Percentiles rank a stretch among this genome's conserved stretches.
Evolutionary conservation across 2,888 invertebrate species (phyloP).

Genomic region (Andrena bucephala): DNA sequence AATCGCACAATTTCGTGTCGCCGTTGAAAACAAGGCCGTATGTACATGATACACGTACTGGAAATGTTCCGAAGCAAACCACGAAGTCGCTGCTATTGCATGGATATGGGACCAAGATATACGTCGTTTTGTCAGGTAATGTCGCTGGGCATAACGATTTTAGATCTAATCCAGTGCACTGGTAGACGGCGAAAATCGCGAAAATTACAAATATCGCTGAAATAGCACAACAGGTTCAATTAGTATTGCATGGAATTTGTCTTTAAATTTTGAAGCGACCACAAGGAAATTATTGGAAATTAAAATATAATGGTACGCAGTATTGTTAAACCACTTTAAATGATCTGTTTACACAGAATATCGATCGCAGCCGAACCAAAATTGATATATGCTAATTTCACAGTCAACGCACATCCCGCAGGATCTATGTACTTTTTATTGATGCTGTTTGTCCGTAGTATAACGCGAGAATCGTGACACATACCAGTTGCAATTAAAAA

Average conservation of each 20-base stretch:
- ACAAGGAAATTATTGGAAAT: background rate
- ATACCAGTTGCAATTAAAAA: background rate
- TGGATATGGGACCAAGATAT: background rate
- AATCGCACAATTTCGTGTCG: background rate
- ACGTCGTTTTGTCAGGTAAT: fast-evolving
- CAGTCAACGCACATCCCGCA: no score
- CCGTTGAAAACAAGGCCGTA: background rate
- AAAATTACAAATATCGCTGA: background rate
- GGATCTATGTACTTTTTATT: background rate
- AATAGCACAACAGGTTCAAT: background rate
- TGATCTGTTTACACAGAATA: no score
- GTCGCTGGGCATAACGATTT: fast-evolving
- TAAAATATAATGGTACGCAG: no score
- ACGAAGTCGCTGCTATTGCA: background rate
- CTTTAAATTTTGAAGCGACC: no score
- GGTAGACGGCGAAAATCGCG: background rate
- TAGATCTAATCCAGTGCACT: background rate
- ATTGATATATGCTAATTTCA: no score
- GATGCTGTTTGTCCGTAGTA: background rate
- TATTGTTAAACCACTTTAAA: background rate
- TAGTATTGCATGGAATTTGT: background rate
- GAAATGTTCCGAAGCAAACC: background rate
- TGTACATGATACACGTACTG: background rate
- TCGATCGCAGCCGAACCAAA: no score
- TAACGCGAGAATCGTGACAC: background rate